Evolutionary conservation across 2,113 vertebrate genomes (phyloP).

Genomic region (Chaetops frenatus): DNA sequence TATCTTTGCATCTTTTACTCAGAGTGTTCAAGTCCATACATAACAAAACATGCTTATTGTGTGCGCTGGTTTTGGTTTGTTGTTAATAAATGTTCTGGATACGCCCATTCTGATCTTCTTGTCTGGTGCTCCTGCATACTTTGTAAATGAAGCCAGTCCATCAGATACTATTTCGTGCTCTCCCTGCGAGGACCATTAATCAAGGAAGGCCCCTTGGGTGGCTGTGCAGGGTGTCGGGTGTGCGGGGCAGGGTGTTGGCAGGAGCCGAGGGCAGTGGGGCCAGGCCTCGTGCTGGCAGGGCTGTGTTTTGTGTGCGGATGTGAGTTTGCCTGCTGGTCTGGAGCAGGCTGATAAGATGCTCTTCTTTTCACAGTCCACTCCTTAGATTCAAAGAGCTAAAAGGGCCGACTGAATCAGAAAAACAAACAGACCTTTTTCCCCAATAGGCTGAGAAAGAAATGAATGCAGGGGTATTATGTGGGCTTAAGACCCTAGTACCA

Average conservation of each 20-base stretch:
- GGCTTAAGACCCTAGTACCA: conserved; percentile 74
- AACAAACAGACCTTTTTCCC: conserved; percentile 75
- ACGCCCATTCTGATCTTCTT: not conserved
- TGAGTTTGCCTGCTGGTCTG: conserved; percentile 83
- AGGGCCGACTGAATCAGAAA: conserved; percentile 74
- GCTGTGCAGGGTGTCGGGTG: conserved; percentile 27
- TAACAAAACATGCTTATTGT: conserved; percentile 28
- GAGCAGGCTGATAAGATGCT: conserved; percentile 89
- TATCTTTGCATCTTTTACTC: not conserved
- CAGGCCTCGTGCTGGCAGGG: conserved; percentile 78
- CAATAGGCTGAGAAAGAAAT: conserved; percentile 70
- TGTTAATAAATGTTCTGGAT: conserved; percentile 41
- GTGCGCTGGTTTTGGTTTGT: not conserved
- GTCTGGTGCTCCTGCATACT: conserved; percentile 3
- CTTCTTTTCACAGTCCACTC: conserved; percentile 74
- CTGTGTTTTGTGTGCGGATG: conserved; percentile 81
- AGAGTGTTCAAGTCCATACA: not conserved
- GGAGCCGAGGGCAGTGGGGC: conserved; percentile 66
- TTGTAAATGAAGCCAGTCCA: conserved; percentile 30
- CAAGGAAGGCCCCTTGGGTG: not conserved
- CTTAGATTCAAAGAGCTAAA: conserved; percentile 74
- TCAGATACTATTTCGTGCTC: not conserved
- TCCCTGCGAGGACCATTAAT: conserved; percentile 52
- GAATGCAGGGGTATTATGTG: conserved; percentile 73
- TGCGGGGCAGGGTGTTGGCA: conserved; percentile 52